Evolutionary conservation across 2,113 vertebrate species (phyloP).

Genomic region (Stercorarius parasiticus): DNA sequence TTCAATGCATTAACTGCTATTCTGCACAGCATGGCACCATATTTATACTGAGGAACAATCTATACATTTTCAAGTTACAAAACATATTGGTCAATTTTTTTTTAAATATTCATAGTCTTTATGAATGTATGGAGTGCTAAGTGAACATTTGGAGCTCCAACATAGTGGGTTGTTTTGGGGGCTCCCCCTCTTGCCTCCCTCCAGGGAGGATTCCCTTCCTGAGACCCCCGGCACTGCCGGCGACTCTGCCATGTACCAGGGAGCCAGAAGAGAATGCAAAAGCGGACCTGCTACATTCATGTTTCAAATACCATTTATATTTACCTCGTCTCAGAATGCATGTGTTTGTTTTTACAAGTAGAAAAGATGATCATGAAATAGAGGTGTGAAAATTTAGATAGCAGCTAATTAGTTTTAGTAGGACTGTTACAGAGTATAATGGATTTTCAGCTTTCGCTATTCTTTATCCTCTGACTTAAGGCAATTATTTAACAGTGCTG

Average conservation of each 20-base stretch:
- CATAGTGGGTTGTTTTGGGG: fast-evolving
- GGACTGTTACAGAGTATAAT: conserved; percentile 72
- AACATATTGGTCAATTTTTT: not conserved
- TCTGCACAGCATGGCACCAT: not conserved
- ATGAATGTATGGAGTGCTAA: not conserved
- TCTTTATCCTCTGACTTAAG: conserved; percentile 70
- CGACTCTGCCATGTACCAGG: not conserved
- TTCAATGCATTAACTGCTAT: not conserved
- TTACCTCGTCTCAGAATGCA: not conserved
- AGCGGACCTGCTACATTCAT: not conserved
- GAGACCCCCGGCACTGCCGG: fast-evolving
- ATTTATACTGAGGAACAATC: not conserved
- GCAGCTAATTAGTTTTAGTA: conserved; percentile 78
- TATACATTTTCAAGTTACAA: not conserved
- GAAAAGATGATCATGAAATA: conserved; percentile 67
- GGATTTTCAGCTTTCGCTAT: conserved; percentile 70
- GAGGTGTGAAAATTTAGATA: conserved; percentile 78
- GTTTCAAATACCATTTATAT: conserved; percentile 31
- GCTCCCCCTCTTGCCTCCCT: not conserved
- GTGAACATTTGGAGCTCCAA: not conserved
- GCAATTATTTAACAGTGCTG: conserved; percentile 66
- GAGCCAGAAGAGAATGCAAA: not conserved
- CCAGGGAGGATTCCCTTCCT: not conserved
- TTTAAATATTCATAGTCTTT: not conserved
- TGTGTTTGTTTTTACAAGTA: conserved; percentile 50